These are phyloP conservation scores for Hedychridium roseum DNA, from an alignment of 2,888 invertebrate genomes.

Conservation along the genomic window DNA sequence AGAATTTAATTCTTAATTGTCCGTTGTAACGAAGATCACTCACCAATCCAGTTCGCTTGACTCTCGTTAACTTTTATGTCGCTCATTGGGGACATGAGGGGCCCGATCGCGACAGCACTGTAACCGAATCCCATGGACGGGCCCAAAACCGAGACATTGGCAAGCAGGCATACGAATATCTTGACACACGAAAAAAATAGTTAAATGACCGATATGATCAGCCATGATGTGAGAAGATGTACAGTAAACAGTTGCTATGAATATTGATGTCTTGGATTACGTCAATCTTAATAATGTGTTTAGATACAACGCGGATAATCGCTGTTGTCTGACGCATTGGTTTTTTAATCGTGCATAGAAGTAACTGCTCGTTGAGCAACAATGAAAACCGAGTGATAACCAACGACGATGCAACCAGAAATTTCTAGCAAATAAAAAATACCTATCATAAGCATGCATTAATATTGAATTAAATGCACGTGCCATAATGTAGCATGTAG, in stretches of 20 bases:
- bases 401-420: background rate
- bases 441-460: background rate
- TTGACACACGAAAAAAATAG: conserved; percentile 34
- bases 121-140: conserved; percentile 70
- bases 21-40: conserved; percentile 28
- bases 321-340: no score
- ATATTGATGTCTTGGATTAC: background rate
- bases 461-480: background rate
- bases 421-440: background rate
- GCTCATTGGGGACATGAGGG: conserved; percentile 52
- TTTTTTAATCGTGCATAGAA: background rate
- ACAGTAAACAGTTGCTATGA: background rate
- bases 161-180: conserved; percentile 65
- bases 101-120: conserved; percentile 67
- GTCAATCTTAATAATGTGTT: background rate
- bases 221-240: background rate
- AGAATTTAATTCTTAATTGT: background rate
- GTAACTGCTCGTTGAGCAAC: background rate
- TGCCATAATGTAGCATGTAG: no score
- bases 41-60: conserved; percentile 70
- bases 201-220: background rate
- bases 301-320: no score
- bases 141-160: conserved; percentile 66
- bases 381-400: background rate
- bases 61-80: conserved; percentile 53